These are phyloP conservation scores for Ephialtes manifestator DNA, from an alignment of 2,888 invertebrate species.

Conservation along the genomic window DNA sequence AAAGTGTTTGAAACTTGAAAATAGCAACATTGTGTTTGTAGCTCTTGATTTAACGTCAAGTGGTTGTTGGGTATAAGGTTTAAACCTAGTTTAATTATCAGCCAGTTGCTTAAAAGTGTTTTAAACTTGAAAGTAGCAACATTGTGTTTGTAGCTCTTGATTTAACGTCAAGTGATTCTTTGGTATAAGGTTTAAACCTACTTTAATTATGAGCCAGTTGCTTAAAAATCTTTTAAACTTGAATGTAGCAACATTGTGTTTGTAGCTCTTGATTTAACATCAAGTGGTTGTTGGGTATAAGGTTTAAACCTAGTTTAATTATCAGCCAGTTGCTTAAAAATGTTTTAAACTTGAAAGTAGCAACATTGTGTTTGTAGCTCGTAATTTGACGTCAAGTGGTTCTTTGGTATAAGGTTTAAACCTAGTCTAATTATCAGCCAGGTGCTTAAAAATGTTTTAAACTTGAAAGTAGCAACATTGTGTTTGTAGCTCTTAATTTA, in stretches of 20 bases:
- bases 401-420: constrained; percentile 43
- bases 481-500: not conserved
- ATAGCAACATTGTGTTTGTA: not conserved
- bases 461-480: not conserved
- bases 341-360: not conserved
- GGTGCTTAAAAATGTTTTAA: no score
- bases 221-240: not conserved
- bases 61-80: constrained; percentile 36
- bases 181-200: constrained; percentile 44
- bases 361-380: not conserved
- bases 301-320: constrained; percentile 57
- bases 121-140: not conserved
- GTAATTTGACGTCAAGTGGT: constrained; percentile 36
- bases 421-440: no score
- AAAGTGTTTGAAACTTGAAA: not conserved
- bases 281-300: constrained; percentile 30
- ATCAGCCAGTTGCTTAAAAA: no score
- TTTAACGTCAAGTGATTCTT: constrained; percentile 39
- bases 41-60: constrained; percentile 29
- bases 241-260: not conserved
- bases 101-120: no score
- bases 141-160: not conserved
- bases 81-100: constrained; percentile 53
- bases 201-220: no score
- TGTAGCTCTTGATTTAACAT: constrained; percentile 7